Base-by-base conservation (phyloP, 2,797 vertebrate species). In the Mallotus villosus region DNA sequence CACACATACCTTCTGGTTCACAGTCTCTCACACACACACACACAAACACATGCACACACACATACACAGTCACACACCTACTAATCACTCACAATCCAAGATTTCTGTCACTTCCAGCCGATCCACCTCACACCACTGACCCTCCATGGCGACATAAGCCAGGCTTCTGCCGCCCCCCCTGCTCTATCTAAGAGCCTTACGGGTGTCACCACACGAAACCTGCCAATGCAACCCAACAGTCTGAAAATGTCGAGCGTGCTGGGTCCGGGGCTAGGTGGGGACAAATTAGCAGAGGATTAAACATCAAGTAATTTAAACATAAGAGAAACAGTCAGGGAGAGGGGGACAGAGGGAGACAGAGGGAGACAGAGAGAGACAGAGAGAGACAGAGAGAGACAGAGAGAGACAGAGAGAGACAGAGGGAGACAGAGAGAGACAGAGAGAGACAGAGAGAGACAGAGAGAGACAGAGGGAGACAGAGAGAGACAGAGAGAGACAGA, bases 121-220 rank as follows among this genome's bases (percentile, higher is more conserved):
- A 87, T 89, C 88, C 74, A 82, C 81, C 90, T 90, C 80, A 90
- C 88, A 87, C 85, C 87, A 87, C 58, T 92, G 93, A 92, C 93
- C 90, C 83, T 91, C 80, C 69, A 73, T 90, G 92, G 92, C 87
- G 91, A 92, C 91, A 87, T 86, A 91, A 92, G 90, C 89, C 68
- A 65, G 74, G 85, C 70, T 88, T 86, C 78, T 74, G 67, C 60
- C n/a, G n/a, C n/a, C n/a, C n/a, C n/a, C n/a, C n/a, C n/a, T n/a
- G n/a, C n/a, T n/a, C n/a, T n/a, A n/a, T n/a, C 83, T 95, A 94
- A 95, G 93, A 93, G 93, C 32, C 89, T 96, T 95, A 94, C 55
- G 27, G 68, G 86, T 93, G 92, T 92, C 91, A 92, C 87, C 73
- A 67, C 86, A 94, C 93, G 94, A 93, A 92, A 94, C 88, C 87